Evolutionary conservation across 2,888 invertebrate genomes (phyloP), one percentile per base, ranked within the genome.

Genomic region (Chelonus formosanus): DNA sequence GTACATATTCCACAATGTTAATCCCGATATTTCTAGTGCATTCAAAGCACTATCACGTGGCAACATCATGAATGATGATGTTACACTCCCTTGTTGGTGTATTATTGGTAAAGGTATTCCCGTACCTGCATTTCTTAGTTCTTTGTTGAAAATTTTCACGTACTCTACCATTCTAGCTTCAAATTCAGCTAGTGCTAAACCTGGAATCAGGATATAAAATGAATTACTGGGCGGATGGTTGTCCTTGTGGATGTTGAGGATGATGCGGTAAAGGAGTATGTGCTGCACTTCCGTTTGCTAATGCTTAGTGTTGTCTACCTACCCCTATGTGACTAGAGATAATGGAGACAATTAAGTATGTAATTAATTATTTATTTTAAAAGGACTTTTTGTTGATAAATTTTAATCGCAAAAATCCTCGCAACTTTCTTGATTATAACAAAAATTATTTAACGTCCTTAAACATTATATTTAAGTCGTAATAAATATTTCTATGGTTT

Each of bases 1-100:
- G 85, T 93, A 94, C 77, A 94, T 88, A 71, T 92, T 93, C 93
- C 93, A 94, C 34, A 95, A 86, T 0, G 92, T 91, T 73, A 94
- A 88, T 67, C 93, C 90, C 1, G 92, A 91, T 86, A 93, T 90
- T 81, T 94, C 93, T 67, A 92, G 85, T 6, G 91, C 91, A 73
- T 89, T 91, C 62, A 93, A 85, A 0, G 1, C 80, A 86, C 79
- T 85, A 86, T 77, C 88, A 78, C 70, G 88, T 76, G 86, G 88
- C 76, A 86, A 89, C 80, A 74, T 88, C 79, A 64, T 87, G 3
- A 78, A 73, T 5, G 85, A 84, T 4, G 85, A 83, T 7, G 84
- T 80, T 0, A 82, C 69, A 67, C 84, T 85, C n/a, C 85, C 85
- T 71, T 84, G 86, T 53, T 86, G 78, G 47, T 78, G 78, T 40